Base-by-base conservation (phyloP, 2,113 vertebrate genomes). In the Pogona vitticeps region DNA sequence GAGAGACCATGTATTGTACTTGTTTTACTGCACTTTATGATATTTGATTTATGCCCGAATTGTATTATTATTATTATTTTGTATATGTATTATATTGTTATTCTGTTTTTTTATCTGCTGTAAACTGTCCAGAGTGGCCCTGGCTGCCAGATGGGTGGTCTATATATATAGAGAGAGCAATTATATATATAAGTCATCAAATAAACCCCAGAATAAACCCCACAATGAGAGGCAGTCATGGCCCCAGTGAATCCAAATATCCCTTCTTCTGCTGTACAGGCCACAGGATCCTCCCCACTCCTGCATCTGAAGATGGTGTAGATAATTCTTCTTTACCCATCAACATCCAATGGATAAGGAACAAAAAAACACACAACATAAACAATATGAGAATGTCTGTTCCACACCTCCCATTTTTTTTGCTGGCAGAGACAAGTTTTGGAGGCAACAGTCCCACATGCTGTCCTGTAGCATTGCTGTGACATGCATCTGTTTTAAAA, bases 271-370 rank as follows among this genome's bases (percentile, higher is more conserved):
- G n/a, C 10, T 71, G 14, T 9, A 9, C 2, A 63, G 20, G 61
- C 61, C 17, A 18, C 28, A 31, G 9, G 3, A 31, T 31, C 28
- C 26, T 1, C 28, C 65, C 3, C 8, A 26, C 26, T 1, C 65
- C 65, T n/a, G 28, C 23, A 28, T 2, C 9, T 68, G 65, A 31
- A 68, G 28, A 9, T 68, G 65, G 28, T 8, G 31, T 68, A 68
- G 12, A 26, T 68, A n/a, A n/a, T 68, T 31, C 26, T 31, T 31
- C 65, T 26, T 3, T 3, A 68, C 12, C 31, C 9, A 31, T 7
- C 28, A n/a, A 31, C 31, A 2, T 1, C 2, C 9, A n/a, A 2
- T 3, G 28, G 1, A 12, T 3, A 12, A 12, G 26, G n/a, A n/a
- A n/a, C n/a, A n/a, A n/a, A n/a, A n/a, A n/a, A 68, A 68, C 28